phyloP scores from a whole-genome alignment of 2,113 vertebrate genomes.

The Eulemur macaco region DNA sequence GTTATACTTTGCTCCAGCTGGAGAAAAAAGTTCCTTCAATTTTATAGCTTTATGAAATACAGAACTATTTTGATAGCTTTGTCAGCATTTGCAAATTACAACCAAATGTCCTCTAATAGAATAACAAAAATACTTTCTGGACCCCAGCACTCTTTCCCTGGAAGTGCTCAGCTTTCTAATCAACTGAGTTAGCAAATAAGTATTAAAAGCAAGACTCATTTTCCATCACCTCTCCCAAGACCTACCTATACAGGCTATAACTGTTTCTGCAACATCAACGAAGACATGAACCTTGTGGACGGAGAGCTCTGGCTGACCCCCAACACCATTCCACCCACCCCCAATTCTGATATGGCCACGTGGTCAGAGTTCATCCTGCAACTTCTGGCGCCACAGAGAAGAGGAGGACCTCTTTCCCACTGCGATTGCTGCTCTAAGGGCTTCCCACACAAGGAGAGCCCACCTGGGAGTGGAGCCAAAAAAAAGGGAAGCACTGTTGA shows the following conservation, averaged over 20 bases:
- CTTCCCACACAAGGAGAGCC: neutral
- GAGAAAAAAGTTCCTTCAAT: neutral
- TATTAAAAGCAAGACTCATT: neutral
- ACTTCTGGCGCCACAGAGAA: neutral
- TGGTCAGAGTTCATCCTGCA: neutral
- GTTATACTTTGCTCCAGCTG: neutral
- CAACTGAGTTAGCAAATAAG: neutral
- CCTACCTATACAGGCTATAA: neutral
- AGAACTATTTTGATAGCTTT: slow-evolving; percentile 4
- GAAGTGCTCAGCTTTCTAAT: neutral
- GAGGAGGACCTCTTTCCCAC: neutral
- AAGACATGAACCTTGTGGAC: neutral
- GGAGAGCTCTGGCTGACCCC: neutral
- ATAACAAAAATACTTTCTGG: neutral
- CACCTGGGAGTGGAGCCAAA: neutral
- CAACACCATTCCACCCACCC: neutral
- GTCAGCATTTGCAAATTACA: slow-evolving; percentile 27
- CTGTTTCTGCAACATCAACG: neutral
- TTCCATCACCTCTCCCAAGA: neutral
- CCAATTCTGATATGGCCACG: neutral
- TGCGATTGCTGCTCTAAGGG: neutral
- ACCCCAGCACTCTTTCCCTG: neutral
- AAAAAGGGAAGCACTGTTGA: neutral
- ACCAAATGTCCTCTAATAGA: neutral
- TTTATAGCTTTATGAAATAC: neutral